Evolutionary conservation across 2,113 vertebrate genomes (phyloP).

Genomic region (Lethenteron reissneri): DNA sequence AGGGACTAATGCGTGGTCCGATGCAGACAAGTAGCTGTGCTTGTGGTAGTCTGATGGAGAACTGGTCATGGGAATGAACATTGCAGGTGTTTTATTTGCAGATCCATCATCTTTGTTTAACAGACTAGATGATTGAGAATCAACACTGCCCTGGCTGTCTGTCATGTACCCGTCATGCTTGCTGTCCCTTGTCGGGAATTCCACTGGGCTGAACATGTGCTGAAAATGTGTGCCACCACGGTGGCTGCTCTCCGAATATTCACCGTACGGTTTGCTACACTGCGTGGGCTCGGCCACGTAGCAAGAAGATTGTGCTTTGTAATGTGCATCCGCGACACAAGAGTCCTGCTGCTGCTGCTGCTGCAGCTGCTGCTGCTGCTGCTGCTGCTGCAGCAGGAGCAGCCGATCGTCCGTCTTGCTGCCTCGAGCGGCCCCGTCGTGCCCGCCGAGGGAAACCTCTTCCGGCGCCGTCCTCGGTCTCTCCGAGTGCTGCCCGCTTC

Average conservation of each 20-base stretch:
- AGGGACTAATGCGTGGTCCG: slow-evolving; percentile 60
- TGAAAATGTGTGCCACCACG: no score
- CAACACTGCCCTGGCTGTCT: slow-evolving; percentile 82
- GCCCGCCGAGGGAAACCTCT: not conserved
- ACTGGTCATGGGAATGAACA: slow-evolving; percentile 61
- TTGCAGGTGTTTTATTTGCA: slow-evolving; percentile 54
- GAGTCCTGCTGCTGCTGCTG: not conserved
- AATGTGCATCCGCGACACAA: no score
- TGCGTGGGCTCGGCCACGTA: no score
- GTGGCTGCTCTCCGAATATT: no score
- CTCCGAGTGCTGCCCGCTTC: not conserved
- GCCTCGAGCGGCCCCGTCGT: not conserved
- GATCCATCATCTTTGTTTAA: slow-evolving; percentile 44
- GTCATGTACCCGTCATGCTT: slow-evolving; percentile 95
- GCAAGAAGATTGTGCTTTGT: no score
- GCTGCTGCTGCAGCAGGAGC: not conserved
- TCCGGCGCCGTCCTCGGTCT: not conserved
- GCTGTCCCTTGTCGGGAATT: no score
- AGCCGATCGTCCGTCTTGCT: not conserved
- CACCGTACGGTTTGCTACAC: no score
- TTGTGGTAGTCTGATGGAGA: slow-evolving; percentile 56
- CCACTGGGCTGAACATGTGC: no score
- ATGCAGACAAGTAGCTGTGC: slow-evolving; percentile 19
- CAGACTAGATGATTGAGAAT: slow-evolving; percentile 26
- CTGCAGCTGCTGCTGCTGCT: not conserved